Evolutionary conservation across 2,797 vertebrate species (phyloP), one percentile per base, ranked within the genome.

Genomic region (Syndactyla subalaris): DNA sequence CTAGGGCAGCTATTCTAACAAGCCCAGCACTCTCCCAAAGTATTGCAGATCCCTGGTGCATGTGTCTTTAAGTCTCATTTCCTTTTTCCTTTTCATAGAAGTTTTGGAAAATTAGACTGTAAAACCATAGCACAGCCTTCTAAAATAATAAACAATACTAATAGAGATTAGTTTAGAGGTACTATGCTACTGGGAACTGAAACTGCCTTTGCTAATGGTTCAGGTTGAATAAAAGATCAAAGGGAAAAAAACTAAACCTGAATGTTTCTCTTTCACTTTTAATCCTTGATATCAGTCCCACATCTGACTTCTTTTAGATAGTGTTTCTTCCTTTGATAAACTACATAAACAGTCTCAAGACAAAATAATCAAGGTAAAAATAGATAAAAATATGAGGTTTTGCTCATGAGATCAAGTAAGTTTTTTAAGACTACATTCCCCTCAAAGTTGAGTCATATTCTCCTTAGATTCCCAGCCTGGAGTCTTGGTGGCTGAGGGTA

Each of bases 271-370:
- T 61, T 91, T 88, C 17, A 8, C 46, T 93, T 91, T 91, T 92
- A 88, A 74, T 85, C 36, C 26, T 73, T 86, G 15, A 3, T 88
- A 89, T 76, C 70, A 67, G 55, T 84, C 39, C 43, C 46, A 57
- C 59, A 73, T 94, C 89, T 89, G 76, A 59, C 49, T 80, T 54
- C 9, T 30, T 85, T 32, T 66, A 83, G 48, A 67, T 7, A 23
- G 24, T 54, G 26, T 59, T 91, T 81, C 34, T 77, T 94, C 55
- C 72, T 80, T 94, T 88, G 62, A 79, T 74, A 93, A 89, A 91
- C 54, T 76, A 15, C 32, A 57, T 45, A 81, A 94, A 63, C 32
- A 52, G 9, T 75, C 87, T 87, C 32, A 91, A 91, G 62, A 88
- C 46, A 72, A 79, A 86, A 54, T 72, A 90, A 76, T 78, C 75